These are phyloP conservation scores for Gonocerus acuteangulatus DNA, from an alignment of 2,888 invertebrate species.

Conservation along the genomic window DNA sequence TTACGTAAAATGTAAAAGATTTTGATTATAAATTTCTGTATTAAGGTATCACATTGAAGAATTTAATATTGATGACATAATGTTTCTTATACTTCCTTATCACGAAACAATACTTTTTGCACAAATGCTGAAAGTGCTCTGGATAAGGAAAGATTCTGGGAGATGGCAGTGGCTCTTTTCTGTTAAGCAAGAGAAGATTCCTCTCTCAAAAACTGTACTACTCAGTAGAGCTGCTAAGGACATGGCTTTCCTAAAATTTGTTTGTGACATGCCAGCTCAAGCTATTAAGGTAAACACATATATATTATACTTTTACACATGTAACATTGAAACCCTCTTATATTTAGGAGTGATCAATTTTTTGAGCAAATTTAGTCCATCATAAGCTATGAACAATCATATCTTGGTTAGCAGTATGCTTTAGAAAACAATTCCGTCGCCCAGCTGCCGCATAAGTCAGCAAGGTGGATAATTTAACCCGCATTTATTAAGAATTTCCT, in stretches of 20 bases:
- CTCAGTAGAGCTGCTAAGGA: conserved; percentile 63
- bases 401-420: too few species aligned
- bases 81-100: conserved; percentile 79
- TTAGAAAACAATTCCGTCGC: too few species aligned
- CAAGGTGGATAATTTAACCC: too few species aligned
- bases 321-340: too few species aligned
- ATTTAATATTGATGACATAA: conserved; percentile 74
- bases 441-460: too few species aligned
- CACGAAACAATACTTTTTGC: conserved; percentile 88
- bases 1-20: background rate
- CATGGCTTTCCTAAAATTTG: conserved; percentile 54
- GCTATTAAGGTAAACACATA: conserved; percentile 51
- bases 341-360: too few species aligned
- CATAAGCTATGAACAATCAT: too few species aligned
- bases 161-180: conserved; percentile 70
- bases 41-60: conserved; percentile 76
- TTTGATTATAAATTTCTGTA: background rate
- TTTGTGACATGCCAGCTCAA: conserved; percentile 52
- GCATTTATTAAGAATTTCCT: too few species aligned
- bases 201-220: conserved; percentile 63
- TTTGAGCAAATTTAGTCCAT: too few species aligned
- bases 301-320: too few species aligned
- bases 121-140: conserved; percentile 63
- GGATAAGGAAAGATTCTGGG: conserved; percentile 46
- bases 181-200: conserved; percentile 65